Conservation (phyloP, 1,140 invertebrate species). For the Apocrypta bakeri region DNA sequence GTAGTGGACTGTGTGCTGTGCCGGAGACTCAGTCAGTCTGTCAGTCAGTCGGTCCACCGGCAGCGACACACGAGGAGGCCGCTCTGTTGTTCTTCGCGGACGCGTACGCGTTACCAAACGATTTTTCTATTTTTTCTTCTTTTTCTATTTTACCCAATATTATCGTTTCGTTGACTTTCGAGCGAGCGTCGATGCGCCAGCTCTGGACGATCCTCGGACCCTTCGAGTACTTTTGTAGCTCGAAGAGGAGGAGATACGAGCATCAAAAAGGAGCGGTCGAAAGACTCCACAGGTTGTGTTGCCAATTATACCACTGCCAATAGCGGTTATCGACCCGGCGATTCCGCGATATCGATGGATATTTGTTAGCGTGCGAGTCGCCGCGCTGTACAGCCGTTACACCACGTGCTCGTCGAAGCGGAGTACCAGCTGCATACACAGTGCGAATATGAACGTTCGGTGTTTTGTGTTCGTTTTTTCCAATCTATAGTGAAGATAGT, state of each 20-base stretch:
- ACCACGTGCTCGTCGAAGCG: neutral
- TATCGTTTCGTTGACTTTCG: neutral
- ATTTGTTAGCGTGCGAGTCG: no score
- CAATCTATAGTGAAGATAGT: no score
- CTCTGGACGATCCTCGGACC: neutral
- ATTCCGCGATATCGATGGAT: no score
- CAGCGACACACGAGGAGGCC: neutral
- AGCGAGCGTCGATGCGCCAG: neutral
- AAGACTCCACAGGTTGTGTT: no score
- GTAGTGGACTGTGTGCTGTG: neutral
- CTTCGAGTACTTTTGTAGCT: neutral
- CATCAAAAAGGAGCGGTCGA: neutral
- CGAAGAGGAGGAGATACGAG: neutral
- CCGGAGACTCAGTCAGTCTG: constrained; percentile 39
- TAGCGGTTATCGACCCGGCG: no score
- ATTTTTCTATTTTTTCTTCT: neutral
- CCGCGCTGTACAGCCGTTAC: neutral
- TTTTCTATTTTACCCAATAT: no score
- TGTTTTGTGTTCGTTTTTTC: neutral
- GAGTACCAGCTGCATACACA: neutral
- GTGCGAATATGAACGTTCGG: neutral
- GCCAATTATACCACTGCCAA: no score
- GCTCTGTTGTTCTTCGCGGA: no score
- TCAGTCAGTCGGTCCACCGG: constrained; percentile 37
- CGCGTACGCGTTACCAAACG: neutral